phyloP scores from a whole-genome alignment of 1,140 invertebrate species.

The Teleopsis dalmanni region DNA sequence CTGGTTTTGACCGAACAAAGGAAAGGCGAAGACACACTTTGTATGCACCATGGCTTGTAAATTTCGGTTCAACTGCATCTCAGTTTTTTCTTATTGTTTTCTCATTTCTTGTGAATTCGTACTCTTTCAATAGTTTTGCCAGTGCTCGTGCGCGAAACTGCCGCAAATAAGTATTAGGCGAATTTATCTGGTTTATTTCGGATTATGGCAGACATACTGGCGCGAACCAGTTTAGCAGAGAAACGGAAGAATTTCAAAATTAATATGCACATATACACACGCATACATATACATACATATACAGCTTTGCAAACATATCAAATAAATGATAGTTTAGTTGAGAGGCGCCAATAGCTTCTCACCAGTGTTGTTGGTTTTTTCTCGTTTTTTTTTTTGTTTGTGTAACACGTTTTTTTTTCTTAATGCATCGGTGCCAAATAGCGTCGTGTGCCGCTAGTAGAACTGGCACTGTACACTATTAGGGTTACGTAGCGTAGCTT shows the following conservation, averaged over 20 bases:
- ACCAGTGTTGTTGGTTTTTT: too few relatives aligned
- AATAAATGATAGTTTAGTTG: not conserved
- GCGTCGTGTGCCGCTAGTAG: not conserved
- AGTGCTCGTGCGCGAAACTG: too few relatives aligned
- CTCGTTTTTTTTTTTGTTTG: not conserved
- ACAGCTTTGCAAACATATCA: not conserved
- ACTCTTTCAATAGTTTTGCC: too few relatives aligned
- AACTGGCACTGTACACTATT: not conserved
- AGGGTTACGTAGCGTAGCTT: too few relatives aligned
- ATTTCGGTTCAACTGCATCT: too few relatives aligned
- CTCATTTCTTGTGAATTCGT: too few relatives aligned
- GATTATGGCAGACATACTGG: conserved; percentile 21
- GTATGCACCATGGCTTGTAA: too few relatives aligned
- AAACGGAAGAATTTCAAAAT: conserved; percentile 13
- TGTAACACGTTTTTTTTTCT: not conserved
- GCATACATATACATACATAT: not conserved
- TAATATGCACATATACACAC: not conserved
- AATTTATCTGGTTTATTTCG: conserved; percentile 39
- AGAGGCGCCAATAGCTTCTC: too few relatives aligned
- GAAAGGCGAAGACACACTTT: too few relatives aligned
- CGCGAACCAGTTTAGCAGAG: conserved; percentile 32
- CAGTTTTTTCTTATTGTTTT: too few relatives aligned
- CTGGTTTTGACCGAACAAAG: too few relatives aligned
- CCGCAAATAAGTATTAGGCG: conserved; percentile 25
- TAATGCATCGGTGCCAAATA: not conserved